A percentile compares a stretch with the other conserved stretches of the same genome.
These are phyloP conservation scores for Darevskia nairensis DNA, from an alignment of 2,797 vertebrate species.

Conservation along the genomic window DNA sequence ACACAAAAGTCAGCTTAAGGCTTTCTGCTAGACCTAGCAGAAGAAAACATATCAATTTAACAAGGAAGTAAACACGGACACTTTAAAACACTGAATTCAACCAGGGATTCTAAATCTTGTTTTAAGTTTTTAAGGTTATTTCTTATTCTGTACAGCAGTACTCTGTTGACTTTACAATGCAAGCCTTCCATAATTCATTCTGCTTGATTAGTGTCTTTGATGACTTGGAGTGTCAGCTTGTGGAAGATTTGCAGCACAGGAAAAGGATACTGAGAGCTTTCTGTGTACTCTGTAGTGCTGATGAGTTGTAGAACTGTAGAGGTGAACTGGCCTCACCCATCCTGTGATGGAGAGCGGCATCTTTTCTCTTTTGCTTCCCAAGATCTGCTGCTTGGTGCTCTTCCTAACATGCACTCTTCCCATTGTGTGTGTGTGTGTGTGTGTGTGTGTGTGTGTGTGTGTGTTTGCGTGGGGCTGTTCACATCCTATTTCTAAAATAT, in stretches of 20 bases:
- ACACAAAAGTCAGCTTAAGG: slow-evolving; percentile 44
- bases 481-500: neutral
- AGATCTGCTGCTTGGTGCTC: neutral
- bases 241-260: neutral
- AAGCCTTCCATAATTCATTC: slow-evolving; percentile 42
- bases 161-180: slow-evolving; percentile 42
- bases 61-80: slow-evolving; percentile 53
- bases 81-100: slow-evolving; percentile 45
- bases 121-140: slow-evolving; percentile 53
- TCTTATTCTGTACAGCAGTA: slow-evolving; percentile 32
- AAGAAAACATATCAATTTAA: slow-evolving; percentile 61
- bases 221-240: slow-evolving; percentile 32
- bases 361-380: slow-evolving; percentile 3
- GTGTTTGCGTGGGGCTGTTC: neutral
- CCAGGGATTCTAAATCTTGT: slow-evolving; percentile 53
- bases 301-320: slow-evolving; percentile 18
- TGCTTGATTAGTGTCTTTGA: slow-evolving; percentile 46
- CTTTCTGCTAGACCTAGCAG: slow-evolving; percentile 64
- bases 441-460: too few species aligned
- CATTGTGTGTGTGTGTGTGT: neutral
- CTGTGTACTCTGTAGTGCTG: neutral
- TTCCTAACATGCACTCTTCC: neutral
- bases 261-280: slow-evolving; percentile 39
- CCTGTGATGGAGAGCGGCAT: neutral
- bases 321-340: neutral